Percentiles rank a stretch among this genome's conserved stretches.
Evolutionary conservation across 2,888 invertebrate species (phyloP).

Genomic region (Oasisia sp.): DNA sequence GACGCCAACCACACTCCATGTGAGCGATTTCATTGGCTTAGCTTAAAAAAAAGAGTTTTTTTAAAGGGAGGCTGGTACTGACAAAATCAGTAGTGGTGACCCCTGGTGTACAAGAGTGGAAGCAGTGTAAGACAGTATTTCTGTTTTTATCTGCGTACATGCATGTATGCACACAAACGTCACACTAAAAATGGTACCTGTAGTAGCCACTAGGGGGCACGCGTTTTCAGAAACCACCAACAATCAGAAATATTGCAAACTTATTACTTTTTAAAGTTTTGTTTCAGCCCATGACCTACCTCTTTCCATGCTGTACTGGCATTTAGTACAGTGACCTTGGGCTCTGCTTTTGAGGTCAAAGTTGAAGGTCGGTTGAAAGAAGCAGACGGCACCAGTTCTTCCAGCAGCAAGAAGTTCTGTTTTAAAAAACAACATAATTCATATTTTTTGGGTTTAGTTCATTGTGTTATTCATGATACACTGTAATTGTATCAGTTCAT

Average conservation of each 20-base stretch:
- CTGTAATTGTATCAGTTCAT: neutral
- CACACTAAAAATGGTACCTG: neutral
- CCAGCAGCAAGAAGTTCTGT: conserved; percentile 65
- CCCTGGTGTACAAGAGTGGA: too few relatives aligned
- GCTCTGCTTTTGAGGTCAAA: conserved; percentile 20
- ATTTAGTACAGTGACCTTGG: conserved; percentile 29
- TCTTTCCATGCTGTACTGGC: conserved; percentile 55
- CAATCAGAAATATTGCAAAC: neutral
- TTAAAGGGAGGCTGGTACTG: too few relatives aligned
- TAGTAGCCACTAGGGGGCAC: neutral
- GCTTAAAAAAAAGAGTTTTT: too few relatives aligned
- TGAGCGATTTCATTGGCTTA: too few relatives aligned
- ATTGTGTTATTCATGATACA: neutral
- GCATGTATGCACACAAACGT: neutral
- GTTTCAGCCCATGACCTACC: conserved; percentile 40
- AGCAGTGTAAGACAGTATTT: too few relatives aligned
- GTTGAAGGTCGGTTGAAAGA: conserved; percentile 13
- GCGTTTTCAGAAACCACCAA: neutral
- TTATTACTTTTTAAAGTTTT: neutral
- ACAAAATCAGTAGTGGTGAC: too few relatives aligned
- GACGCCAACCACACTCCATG: too few relatives aligned
- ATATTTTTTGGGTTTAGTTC: neutral
- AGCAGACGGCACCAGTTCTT: conserved; percentile 56
- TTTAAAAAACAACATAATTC: neutral
- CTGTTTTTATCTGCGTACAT: neutral